These are phyloP conservation scores for Campoplex capitator DNA, from an alignment of 2,888 invertebrate species.

Conservation along the genomic window DNA sequence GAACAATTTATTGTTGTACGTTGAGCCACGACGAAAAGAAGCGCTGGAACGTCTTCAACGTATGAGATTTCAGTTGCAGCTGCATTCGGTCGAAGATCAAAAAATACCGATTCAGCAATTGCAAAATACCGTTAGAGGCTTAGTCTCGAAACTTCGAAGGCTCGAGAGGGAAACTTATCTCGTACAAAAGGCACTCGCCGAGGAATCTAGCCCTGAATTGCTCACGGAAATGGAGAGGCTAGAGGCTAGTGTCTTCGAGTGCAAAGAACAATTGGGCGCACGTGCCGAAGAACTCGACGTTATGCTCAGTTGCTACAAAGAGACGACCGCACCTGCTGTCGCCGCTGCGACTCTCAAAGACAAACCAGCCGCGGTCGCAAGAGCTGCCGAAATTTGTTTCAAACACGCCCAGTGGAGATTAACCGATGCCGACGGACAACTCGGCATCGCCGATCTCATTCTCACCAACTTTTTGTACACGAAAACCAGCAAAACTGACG, in stretches of 20 bases:
- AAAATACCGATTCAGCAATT: constrained; percentile 95
- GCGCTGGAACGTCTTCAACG: constrained; percentile 95
- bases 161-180: constrained; percentile 96
- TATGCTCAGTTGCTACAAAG: constrained; percentile 97
- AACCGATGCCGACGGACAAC: constrained; percentile 98
- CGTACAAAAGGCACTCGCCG: constrained; percentile 92
- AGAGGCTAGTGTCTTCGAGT: constrained; percentile 92
- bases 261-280: constrained; percentile 94
- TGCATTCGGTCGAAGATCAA: constrained; percentile 96
- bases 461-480: constrained; percentile 98
- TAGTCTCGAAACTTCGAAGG: constrained; percentile 92
- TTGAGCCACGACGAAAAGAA: constrained; percentile 97
- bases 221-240: constrained; percentile 90
- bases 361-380: constrained; percentile 91
- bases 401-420: constrained; percentile 99
- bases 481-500: constrained; percentile 97
- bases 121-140: constrained; percentile 90
- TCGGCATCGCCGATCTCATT: constrained; percentile 98
- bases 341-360: constrained; percentile 88
- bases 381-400: constrained; percentile 98
- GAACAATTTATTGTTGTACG: constrained; percentile 97
- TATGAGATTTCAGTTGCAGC: constrained; percentile 97
- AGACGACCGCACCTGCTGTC: constrained; percentile 88
- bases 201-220: constrained; percentile 88
- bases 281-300: constrained; percentile 97